Base-by-base conservation (phyloP, 2,888 invertebrate species). In the Hoplodrina ambigua region DNA sequence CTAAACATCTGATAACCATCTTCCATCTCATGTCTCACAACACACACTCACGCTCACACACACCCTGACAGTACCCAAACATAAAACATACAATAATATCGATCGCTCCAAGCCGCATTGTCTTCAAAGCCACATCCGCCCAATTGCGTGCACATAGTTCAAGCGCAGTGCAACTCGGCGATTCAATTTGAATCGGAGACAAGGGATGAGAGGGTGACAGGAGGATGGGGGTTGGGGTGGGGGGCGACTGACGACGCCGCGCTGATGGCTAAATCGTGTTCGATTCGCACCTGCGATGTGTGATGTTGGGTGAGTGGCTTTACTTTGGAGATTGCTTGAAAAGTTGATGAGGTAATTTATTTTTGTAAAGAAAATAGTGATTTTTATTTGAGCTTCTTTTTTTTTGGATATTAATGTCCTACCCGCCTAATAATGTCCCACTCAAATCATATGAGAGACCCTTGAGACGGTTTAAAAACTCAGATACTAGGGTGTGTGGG, bases 231-330 rank as follows among this genome's bases (percentile, higher is more conserved):
- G n/a, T 5, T 72, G 78, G 77, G 76, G 75, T 79, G 78, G 77
- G 86, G 82, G 78, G 85, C 89, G 89, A 91, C 90, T 90, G 93
- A 91, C 92, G 93, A 92, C 88, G 88, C 88, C 88, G 72, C 87
- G 84, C 91, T 95, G 95, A 95, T 95, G 95, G 95, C 92, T 91
- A 92, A 95, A 94, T 92, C 94, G 93, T 95, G 95, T 95, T 94
- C 94, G 91, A 93, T 93, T 94, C 90, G 87, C 94, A 95, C 95
- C 95, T 95, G 95, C 88, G 87, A 87, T 78, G 83, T 81, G 80
- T 70, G 72, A 69, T 44, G 82, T 30, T 50, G 2, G 52, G 79
- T 19, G 84, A 58, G 84, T 74, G 88, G 90, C 94, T 94, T 89
- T 90, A 90, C 87, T 84, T 86, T 2, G 44, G 1, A 0, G 0